phyloP scores from a whole-genome alignment of 2,888 invertebrate genomes.

The Mylabris sibirica region DNA sequence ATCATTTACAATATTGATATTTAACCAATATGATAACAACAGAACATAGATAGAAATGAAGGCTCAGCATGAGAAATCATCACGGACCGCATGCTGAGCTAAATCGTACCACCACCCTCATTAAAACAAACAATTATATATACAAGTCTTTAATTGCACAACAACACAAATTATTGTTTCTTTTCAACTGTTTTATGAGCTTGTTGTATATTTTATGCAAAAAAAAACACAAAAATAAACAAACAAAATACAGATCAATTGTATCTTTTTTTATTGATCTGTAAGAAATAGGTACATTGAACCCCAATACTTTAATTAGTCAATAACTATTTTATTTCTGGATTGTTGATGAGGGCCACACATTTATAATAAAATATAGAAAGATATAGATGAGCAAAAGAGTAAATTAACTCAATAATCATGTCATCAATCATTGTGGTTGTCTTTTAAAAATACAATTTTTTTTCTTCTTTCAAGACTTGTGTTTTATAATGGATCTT shows the following conservation, averaged over 20 bases:
- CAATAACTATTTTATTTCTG: slow-evolving; percentile 40
- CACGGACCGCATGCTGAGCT: background rate
- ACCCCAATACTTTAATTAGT: slow-evolving; percentile 41
- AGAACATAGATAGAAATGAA: background rate
- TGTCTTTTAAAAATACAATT: slow-evolving; percentile 32
- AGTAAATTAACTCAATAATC: slow-evolving; percentile 40
- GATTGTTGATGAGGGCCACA: slow-evolving; percentile 43
- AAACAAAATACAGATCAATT: slow-evolving; percentile 28
- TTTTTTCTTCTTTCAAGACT: background rate
- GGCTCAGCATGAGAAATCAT: slow-evolving; percentile 1
- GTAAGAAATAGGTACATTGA: slow-evolving; percentile 37
- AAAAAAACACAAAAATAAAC: too few species aligned
- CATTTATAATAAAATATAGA: slow-evolving; percentile 26
- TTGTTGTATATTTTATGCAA: slow-evolving; percentile 17
- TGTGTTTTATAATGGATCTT: background rate
- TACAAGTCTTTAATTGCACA: slow-evolving; percentile 39
- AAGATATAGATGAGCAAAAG: slow-evolving; percentile 31
- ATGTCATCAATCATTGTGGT: slow-evolving; percentile 43
- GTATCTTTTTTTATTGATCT: slow-evolving; percentile 11
- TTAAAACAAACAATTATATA: slow-evolving; percentile 58
- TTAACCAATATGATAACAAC: background rate
- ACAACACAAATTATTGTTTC: slow-evolving; percentile 39
- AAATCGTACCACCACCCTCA: slow-evolving; percentile 56
- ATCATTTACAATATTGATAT: background rate
- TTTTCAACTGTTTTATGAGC: slow-evolving; percentile 34